phyloP scores from a whole-genome alignment of 2,888 invertebrate genomes.

The Plemyria rubiginata region DNA sequence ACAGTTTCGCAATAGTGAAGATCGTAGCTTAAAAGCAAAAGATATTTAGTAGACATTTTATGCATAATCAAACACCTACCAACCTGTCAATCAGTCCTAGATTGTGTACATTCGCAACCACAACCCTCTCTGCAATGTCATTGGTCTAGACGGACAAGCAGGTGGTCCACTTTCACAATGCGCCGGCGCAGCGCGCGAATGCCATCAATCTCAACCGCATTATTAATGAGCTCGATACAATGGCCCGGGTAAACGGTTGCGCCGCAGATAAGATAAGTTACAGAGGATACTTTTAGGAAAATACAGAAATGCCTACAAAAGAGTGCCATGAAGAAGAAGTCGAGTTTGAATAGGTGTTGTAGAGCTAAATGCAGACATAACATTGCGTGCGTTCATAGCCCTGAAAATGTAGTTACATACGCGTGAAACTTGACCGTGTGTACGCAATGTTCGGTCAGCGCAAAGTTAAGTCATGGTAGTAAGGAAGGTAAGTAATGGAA shows the following conservation, averaged over 20 bases:
- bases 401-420: slow-evolving; percentile 24
- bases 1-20: not conserved
- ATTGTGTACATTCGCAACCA: slow-evolving; percentile 33
- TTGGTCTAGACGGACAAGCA: slow-evolving; percentile 36
- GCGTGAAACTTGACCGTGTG: slow-evolving; percentile 25
- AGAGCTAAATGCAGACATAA: slow-evolving; percentile 6
- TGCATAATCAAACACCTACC: slow-evolving; percentile 16
- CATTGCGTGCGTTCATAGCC: slow-evolving; percentile 21
- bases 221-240: slow-evolving; percentile 36
- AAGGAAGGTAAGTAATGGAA: too few species aligned
- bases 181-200: slow-evolving; percentile 34
- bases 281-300: slow-evolving; percentile 1
- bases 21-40: not conserved
- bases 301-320: slow-evolving; percentile 10
- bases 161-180: slow-evolving; percentile 44
- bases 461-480: not conserved
- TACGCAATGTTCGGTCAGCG: slow-evolving; percentile 2
- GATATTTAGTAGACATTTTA: not conserved
- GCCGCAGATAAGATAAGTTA: slow-evolving; percentile 18
- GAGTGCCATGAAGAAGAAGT: not conserved
- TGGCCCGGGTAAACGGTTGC: slow-evolving; percentile 25
- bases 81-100: slow-evolving; percentile 22
- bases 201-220: slow-evolving; percentile 35
- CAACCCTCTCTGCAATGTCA: slow-evolving; percentile 33
- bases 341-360: not conserved